Conservation (phyloP, 2,888 invertebrate genomes). For the Nephrotoma flavescens region DNA sequence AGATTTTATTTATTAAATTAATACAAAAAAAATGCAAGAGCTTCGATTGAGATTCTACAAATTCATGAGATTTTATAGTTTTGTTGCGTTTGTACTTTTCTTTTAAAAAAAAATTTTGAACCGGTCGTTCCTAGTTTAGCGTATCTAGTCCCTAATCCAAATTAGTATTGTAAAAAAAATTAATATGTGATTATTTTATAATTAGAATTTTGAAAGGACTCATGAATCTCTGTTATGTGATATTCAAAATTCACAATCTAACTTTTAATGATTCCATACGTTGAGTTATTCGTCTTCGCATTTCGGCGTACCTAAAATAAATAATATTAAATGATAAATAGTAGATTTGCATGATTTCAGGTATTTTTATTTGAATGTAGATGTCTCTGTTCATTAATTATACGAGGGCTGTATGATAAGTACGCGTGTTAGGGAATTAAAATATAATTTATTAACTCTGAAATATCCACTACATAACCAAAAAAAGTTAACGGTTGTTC, state of each 20-base stretch:
- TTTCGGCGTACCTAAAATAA: constrained; percentile 39
- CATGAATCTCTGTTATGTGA: not conserved
- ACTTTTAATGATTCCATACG: constrained; percentile 57
- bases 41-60: not conserved
- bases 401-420: too few relatives aligned
- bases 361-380: too few relatives aligned
- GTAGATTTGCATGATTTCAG: not conserved
- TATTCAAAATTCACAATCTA: constrained; percentile 34
- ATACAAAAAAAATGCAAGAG: not conserved
- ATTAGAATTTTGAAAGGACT: not conserved
- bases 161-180: not conserved
- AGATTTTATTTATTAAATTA: not conserved
- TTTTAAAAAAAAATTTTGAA: not conserved
- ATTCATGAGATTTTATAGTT: not conserved
- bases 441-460: too few relatives aligned
- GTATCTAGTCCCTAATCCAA: not conserved
- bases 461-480: too few relatives aligned
- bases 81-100: not conserved
- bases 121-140: not conserved
- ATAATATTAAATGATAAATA: not conserved
- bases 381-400: too few relatives aligned
- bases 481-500: too few relatives aligned
- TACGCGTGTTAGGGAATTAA: too few relatives aligned
- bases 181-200: not conserved
- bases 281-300: constrained; percentile 45